Evolutionary conservation across 2,113 vertebrate genomes (phyloP).

Genomic region (Tor tambroides): DNA sequence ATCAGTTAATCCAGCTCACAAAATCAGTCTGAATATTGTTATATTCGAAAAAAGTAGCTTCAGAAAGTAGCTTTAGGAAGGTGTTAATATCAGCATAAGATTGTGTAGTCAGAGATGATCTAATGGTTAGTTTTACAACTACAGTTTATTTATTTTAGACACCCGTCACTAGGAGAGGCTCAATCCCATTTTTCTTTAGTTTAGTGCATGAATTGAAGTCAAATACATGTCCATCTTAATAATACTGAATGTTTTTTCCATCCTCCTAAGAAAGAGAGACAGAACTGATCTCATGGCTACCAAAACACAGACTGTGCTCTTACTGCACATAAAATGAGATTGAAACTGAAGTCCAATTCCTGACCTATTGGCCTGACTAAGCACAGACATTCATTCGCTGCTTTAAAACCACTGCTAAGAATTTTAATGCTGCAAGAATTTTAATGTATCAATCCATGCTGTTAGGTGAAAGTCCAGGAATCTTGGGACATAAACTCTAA

Average conservation of each 20-base stretch:
- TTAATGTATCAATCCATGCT: background rate
- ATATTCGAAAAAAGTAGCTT: background rate
- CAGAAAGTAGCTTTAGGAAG: background rate
- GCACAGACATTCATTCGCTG: background rate
- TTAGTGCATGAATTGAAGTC: background rate
- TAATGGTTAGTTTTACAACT: background rate
- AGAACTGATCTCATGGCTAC: background rate
- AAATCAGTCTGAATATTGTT: background rate
- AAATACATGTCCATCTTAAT: background rate
- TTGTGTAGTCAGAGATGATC: background rate
- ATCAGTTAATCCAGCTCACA: background rate
- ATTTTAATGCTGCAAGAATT: background rate
- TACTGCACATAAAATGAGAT: slow-evolving; percentile 6
- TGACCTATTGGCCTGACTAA: background rate
- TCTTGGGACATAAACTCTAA: background rate
- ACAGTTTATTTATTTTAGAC: background rate
- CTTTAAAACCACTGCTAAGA: slow-evolving; percentile 4
- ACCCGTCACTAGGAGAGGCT: background rate
- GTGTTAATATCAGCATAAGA: background rate
- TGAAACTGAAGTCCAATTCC: slow-evolving; percentile 16
- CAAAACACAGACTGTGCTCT: background rate
- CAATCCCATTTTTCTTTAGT: background rate
- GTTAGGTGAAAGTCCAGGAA: background rate
- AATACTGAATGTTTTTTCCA: slow-evolving; percentile 6
- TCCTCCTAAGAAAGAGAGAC: background rate